These are phyloP conservation scores for Lamprotornis superbus DNA, from an alignment of 2,113 vertebrate species.

Conservation along the genomic window DNA sequence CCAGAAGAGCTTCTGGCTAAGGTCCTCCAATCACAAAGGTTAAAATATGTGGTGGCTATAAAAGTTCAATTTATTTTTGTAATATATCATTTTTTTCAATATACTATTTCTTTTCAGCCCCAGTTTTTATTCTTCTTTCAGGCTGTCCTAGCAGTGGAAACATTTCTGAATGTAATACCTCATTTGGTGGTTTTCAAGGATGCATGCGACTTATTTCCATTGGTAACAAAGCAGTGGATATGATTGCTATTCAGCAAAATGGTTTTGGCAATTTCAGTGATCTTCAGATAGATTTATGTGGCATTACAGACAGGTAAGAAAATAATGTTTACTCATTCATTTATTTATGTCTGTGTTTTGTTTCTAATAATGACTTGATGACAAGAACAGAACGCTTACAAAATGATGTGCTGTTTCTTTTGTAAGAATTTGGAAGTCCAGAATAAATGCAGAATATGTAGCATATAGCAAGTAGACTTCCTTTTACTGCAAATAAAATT, in stretches of 20 bases:
- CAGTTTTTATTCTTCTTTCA: constrained; percentile 61
- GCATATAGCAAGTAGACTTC: neutral
- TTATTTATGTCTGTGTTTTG: neutral
- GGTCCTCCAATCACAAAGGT: neutral
- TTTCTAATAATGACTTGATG: neutral
- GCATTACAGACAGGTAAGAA: constrained; percentile 90
- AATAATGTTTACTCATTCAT: neutral
- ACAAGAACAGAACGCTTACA: neutral
- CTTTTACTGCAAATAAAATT: neutral
- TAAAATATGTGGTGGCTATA: neutral
- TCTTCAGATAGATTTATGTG: constrained; percentile 91
- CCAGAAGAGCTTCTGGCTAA: neutral
- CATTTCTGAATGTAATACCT: constrained; percentile 76
- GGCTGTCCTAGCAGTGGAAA: constrained; percentile 81
- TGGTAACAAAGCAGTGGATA: constrained; percentile 76
- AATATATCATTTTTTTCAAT: neutral
- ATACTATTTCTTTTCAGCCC: neutral
- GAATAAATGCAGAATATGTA: neutral
- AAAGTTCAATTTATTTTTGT: neutral
- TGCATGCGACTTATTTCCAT: constrained; percentile 86
- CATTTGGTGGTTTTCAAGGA: constrained; percentile 84
- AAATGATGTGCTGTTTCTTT: neutral
- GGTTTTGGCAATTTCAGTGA: constrained; percentile 88
- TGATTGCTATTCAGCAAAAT: constrained; percentile 87
- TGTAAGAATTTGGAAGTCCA: neutral